These are phyloP conservation scores for Ataeniobius toweri DNA, from an alignment of 2,797 vertebrate genomes.

Conservation along the genomic window DNA sequence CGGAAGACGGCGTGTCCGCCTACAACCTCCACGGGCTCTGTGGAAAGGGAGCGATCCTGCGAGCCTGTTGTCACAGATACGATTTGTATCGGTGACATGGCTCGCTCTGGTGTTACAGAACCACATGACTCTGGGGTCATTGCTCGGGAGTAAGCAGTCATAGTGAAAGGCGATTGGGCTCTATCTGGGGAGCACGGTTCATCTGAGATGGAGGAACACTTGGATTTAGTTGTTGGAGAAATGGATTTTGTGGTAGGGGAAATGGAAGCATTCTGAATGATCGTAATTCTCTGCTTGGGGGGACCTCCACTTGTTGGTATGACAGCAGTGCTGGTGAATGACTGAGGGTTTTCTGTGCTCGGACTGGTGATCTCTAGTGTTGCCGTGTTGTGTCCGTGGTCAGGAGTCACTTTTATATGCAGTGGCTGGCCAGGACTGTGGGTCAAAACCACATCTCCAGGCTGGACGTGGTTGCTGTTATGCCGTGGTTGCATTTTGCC, in stretches of 20 bases:
- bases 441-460: conserved; percentile 89
- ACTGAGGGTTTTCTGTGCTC: conserved; percentile 85
- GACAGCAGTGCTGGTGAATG: conserved; percentile 93
- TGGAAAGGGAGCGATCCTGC: conserved; percentile 83
- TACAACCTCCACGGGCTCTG: conserved; percentile 85
- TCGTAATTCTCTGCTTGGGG: conserved; percentile 94
- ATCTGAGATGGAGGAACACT: conserved; percentile 78
- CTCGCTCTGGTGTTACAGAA: conserved; percentile 90
- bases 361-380: conserved; percentile 94
- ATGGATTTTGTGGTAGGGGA: conserved; percentile 85
- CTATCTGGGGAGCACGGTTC: conserved; percentile 83
- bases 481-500: conserved; percentile 85
- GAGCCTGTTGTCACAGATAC: conserved; percentile 87
- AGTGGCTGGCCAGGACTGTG: conserved; percentile 93
- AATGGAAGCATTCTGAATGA: conserved; percentile 90
- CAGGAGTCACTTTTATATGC: conserved; percentile 96
- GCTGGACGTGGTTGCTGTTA: conserved; percentile 86
- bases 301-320: conserved; percentile 93
- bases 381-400: conserved; percentile 90
- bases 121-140: conserved; percentile 90
- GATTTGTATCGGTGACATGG: conserved; percentile 90
- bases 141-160: conserved; percentile 87
- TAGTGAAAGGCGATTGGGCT: conserved; percentile 84
- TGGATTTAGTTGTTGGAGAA: conserved; percentile 85
- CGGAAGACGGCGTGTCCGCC: conserved; percentile 88